A percentile compares a stretch with the other conserved stretches of the same genome.
phyloP scores from a whole-genome alignment of 1,140 invertebrate genomes.

The Drosophila athabasca region DNA sequence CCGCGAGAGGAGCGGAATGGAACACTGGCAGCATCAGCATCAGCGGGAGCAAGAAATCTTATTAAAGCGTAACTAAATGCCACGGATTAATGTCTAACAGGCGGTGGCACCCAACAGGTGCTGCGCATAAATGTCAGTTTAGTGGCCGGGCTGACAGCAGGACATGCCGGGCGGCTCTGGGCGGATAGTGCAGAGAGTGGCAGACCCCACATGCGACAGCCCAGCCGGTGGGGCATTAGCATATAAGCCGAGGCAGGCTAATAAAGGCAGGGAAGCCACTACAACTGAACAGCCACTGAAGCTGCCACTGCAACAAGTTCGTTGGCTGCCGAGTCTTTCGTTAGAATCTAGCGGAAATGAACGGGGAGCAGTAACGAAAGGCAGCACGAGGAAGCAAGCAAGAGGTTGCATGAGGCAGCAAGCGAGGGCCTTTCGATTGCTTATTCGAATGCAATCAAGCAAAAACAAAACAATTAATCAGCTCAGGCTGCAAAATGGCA shows the following conservation, averaged over 20 bases:
- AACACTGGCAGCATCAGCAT: background rate
- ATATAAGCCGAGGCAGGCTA: conserved; percentile 67
- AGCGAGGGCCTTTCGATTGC: conserved; percentile 22
- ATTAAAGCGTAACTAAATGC: conserved; percentile 83
- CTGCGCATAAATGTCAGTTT: conserved; percentile 73
- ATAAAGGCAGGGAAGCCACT: conserved; percentile 42
- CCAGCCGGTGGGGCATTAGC: conserved; percentile 53
- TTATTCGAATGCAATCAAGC: conserved; percentile 52
- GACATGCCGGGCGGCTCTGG: conserved; percentile 18
- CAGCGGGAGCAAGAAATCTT: conserved; percentile 61
- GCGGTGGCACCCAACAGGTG: conserved; percentile 65
- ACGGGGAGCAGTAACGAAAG: background rate
- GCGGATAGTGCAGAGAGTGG: conserved; percentile 8
- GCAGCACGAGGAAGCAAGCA: too few relatives aligned
- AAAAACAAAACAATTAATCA: conserved; percentile 78
- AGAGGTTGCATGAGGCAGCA: background rate
- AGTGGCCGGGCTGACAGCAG: conserved; percentile 64
- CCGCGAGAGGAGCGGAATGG: conserved; percentile 28
- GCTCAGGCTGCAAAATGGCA: conserved; percentile 8
- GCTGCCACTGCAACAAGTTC: conserved; percentile 36
- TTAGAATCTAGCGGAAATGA: conserved; percentile 32
- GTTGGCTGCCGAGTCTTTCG: conserved; percentile 46
- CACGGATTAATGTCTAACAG: conserved; percentile 78
- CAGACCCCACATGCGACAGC: conserved; percentile 60
- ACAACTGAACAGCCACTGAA: too few relatives aligned